Conservation (phyloP, 2,113 vertebrate genomes). For the Megaceryle maxima region DNA sequence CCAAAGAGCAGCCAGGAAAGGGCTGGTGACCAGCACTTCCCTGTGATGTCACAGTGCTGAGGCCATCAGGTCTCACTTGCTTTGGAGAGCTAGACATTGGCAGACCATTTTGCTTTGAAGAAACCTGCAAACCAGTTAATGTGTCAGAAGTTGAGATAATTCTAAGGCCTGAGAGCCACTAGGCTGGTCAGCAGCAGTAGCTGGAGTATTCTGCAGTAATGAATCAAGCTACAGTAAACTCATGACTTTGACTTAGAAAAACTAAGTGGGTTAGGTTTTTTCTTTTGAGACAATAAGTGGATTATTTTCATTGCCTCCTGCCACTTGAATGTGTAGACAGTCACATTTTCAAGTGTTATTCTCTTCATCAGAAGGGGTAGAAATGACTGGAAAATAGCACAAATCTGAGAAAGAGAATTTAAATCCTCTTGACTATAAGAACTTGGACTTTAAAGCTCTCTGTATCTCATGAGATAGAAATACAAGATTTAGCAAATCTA, state of each 20-base stretch:
- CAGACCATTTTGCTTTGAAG: neutral
- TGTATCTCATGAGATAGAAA: neutral
- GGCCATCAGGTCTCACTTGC: neutral
- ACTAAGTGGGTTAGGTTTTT: neutral
- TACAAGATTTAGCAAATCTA: neutral
- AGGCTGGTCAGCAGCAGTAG: neutral
- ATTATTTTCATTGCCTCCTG: neutral
- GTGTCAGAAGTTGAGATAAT: neutral
- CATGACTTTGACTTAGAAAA: neutral
- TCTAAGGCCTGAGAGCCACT: neutral
- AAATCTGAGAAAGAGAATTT: neutral
- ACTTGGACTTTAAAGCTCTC: neutral
- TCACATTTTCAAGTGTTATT: neutral
- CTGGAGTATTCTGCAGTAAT: neutral
- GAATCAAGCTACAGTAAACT: neutral
- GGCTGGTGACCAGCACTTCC: neutral
- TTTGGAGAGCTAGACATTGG: neutral
- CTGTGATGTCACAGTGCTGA: neutral
- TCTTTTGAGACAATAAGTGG: neutral
- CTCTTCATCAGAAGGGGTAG: neutral
- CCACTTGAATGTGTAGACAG: neutral
- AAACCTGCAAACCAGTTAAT: neutral
- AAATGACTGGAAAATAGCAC: neutral
- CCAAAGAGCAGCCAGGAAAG: neutral
- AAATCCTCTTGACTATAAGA: neutral